Evolutionary conservation across 1,140 invertebrate genomes (phyloP).

Genomic region (Scaptodrosophila lebanonensis): DNA sequence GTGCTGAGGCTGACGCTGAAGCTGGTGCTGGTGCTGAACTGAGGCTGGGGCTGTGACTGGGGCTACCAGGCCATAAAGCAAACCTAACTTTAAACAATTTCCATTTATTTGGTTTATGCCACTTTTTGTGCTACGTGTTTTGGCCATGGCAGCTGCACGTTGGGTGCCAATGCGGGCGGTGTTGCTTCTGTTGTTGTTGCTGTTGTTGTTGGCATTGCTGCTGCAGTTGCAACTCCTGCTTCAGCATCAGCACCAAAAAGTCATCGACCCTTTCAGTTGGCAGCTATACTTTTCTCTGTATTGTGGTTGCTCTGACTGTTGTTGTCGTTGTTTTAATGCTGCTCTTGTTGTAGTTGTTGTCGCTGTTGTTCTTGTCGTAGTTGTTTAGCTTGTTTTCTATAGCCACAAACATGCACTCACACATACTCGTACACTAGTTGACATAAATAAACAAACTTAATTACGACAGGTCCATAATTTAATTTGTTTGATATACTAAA

Average conservation of each 20-base stretch:
- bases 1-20: too few species aligned
- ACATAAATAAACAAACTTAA: too few species aligned
- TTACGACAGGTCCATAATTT: too few species aligned
- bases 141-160: conserved; percentile 28
- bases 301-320: conserved; percentile 17
- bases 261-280: conserved; percentile 66
- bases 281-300: conserved; percentile 5
- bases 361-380: conserved; percentile 53
- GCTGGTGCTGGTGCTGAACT: too few species aligned
- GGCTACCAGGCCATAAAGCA: conserved; percentile 59
- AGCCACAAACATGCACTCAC: conserved; percentile 37
- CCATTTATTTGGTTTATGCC: conserved; percentile 73
- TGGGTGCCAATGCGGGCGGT: too few species aligned
- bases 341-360: conserved; percentile 14
- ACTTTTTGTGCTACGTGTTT: conserved; percentile 13
- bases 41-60: too few species aligned
- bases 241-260: conserved; percentile 43
- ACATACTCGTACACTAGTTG: too few species aligned
- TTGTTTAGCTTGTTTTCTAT: conserved; percentile 51
- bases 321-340: conserved; percentile 6
- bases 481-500: too few species aligned
- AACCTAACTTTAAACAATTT: conserved; percentile 73
- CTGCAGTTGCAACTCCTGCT: conserved; percentile 19
- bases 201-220: conserved; percentile 4
- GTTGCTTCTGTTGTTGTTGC: background rate